Conservation (phyloP, 1,140 invertebrate species). For the Philopotamus ludificatus region DNA sequence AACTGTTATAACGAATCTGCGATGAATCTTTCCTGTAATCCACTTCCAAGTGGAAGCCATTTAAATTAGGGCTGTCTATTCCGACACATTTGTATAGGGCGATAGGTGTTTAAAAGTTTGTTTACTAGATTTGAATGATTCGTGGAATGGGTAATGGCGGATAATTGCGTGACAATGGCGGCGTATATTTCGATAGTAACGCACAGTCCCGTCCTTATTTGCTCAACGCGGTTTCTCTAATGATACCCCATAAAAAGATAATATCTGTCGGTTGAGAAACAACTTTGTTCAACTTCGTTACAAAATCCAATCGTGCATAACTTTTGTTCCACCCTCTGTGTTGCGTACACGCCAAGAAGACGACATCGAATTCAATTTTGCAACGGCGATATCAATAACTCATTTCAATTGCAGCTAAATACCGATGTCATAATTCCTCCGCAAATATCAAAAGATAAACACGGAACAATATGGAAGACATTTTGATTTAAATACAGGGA, state of each 20-base stretch:
- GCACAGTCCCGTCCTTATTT: slow-evolving; percentile 30
- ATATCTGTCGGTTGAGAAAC: slow-evolving; percentile 35
- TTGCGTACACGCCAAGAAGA: not conserved
- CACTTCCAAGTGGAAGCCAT: too few relatives aligned
- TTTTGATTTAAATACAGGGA: not conserved
- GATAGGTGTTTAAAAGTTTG: not conserved
- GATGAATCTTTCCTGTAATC: too few relatives aligned
- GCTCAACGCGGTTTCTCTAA: slow-evolving; percentile 29
- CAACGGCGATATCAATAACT: not conserved
- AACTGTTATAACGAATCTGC: too few relatives aligned
- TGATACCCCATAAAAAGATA: slow-evolving; percentile 33
- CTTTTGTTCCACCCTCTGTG: not conserved
- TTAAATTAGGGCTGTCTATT: too few relatives aligned
- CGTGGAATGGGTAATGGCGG: slow-evolving; percentile 1
- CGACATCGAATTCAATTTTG: not conserved
- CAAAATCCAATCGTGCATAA: slow-evolving; percentile 13
- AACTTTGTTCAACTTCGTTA: slow-evolving; percentile 15
- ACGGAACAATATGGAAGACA: not conserved
- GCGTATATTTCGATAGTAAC: slow-evolving; percentile 24
- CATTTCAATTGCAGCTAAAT: not conserved
- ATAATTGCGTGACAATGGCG: slow-evolving; percentile 28
- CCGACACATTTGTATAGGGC: too few relatives aligned
- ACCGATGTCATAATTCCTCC: not conserved
- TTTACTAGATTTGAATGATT: not conserved
- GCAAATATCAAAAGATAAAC: not conserved